Base-by-base conservation (phyloP, 37 sponge, comb jelly and placozoan species). In the Theonella swinhoei region DNA sequence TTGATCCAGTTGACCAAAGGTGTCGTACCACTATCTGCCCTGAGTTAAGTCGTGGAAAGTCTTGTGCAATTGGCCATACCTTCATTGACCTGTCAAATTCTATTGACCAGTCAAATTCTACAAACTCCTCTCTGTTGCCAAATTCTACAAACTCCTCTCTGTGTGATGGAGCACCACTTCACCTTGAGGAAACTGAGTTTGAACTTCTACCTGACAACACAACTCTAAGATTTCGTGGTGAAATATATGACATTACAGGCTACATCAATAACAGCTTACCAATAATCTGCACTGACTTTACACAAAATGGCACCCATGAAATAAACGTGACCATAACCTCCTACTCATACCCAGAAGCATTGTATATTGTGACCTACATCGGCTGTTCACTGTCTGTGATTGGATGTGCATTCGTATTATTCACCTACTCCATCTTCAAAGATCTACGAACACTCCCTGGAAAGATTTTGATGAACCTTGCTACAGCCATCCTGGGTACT, bases 401-500 rank as follows among this genome's bases (percentile, higher is more conserved):
- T 39, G 89, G 80, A 17, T 42, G 67, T 67, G 33, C 28, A 26
- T 0, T 87, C 19, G 24, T 91, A 19, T 42, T 91, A 0, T 19
- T 91, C 30, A 91, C 89, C 0, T 91, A 87, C 37, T n/a, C 69
- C 32, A 26, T 87, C 11, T 87, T 91, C 70, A 80, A 64, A 31
- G 89, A 87, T n/a, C 70, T 87, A n/a, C 58, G 75, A 17, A 80
- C 80, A 8, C 68, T 81, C 30, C 69, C 70, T 39, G 58, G 82
- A 11, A 72, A 74, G 25, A 33, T 80, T 0, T 24, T 87, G 19
- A 73, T 87, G 88, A 87, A 87, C 40, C 59, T 87, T 19, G 35
- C 59, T 69, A 29, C 41, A 3, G 81, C 75, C 19, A 66, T 87
- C 39, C 68, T 87, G 31, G 22, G 64, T 5, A 62, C 60, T n/a